A percentile compares a stretch with the other conserved stretches of the same genome.
Evolutionary conservation across 2,888 invertebrate genomes (phyloP).

Genomic region (Capitulum mitella): DNA sequence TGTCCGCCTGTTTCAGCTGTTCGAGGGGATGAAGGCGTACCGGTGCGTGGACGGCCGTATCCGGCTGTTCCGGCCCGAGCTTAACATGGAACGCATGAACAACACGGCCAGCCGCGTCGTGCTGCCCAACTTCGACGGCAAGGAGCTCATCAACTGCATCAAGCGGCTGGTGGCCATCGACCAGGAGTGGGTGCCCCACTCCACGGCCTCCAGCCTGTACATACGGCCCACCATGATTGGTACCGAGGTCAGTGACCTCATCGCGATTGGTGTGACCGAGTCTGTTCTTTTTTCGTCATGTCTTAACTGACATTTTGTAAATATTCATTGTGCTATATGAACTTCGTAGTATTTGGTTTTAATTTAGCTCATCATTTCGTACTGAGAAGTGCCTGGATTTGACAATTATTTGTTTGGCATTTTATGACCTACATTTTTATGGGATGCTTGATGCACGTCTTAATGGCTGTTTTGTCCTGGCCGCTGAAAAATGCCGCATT

Average conservation of each 20-base stretch:
- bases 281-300: too few species aligned
- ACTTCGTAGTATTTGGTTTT: too few species aligned
- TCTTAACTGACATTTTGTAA: slow-evolving; percentile 14
- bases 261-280: neutral
- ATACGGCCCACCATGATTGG: slow-evolving; percentile 93
- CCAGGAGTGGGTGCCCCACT: slow-evolving; percentile 95
- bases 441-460: too few species aligned
- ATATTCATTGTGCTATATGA: too few species aligned
- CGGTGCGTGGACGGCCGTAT: slow-evolving; percentile 86
- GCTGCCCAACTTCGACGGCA: slow-evolving; percentile 78
- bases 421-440: too few species aligned
- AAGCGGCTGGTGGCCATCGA: slow-evolving; percentile 73
- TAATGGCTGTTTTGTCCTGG: too few species aligned
- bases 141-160: slow-evolving; percentile 77
- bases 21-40: slow-evolving; percentile 98
- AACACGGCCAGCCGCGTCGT: slow-evolving; percentile 72
- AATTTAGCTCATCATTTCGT: too few species aligned
- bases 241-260: slow-evolving; percentile 64
- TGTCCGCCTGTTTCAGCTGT: too few species aligned
- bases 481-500: too few species aligned
- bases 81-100: slow-evolving; percentile 92
- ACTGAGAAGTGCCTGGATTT: too few species aligned
- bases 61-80: slow-evolving; percentile 85
- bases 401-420: too few species aligned
- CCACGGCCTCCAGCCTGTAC: slow-evolving; percentile 82